Evolutionary conservation across 2,113 vertebrate species (phyloP), one percentile per base, ranked within the genome.

Genomic region (Syngnathoides biaculeatus): DNA sequence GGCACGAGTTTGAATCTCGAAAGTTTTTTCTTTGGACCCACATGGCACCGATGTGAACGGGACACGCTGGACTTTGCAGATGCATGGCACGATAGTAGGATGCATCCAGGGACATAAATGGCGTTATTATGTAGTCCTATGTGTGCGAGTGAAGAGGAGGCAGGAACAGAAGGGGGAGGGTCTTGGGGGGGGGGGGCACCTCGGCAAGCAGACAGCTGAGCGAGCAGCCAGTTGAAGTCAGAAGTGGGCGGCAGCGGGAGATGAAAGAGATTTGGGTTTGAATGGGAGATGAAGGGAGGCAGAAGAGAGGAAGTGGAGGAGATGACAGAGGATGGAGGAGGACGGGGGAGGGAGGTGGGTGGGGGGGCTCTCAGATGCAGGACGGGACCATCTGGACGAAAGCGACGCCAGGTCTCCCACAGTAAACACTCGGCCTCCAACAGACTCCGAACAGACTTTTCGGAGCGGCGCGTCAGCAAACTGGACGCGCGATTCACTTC

Each of bases 311-410:
- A 69, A 74, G 77, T 17, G 55, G 42, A 70, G 45, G 64, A 73
- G 81, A 80, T 77, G 68, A 79, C 71, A 75, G 80, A 62, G 11
- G 69, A 73, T 69, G 61, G 69, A 43, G 74, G 74, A 71, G 67
- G 27, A 71, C 73, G 75, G 57, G 7, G 68, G 72, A 67, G 61
- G 69, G 38, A 71, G 75, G 74, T 77, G 30, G 55, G 65, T 59
- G 15, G 40, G 83, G 69, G 78, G 83, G 78, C 76, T 86, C 83
- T 86, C 84, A 86, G 84, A 88, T 87, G 85, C 86, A 69, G 84
- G 84, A 85, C 71, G 67, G 69, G 80, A 88, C 86, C 89, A 90
- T 90, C 88, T 90, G 89, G 85, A 86, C 67, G 65, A 77, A 66
- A 81, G 69, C 67, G 35, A 64, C 69, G 87, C 87, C 86, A 87